Conservation (phyloP, 1,140 invertebrate species). For the Berghia stephanieae region DNA sequence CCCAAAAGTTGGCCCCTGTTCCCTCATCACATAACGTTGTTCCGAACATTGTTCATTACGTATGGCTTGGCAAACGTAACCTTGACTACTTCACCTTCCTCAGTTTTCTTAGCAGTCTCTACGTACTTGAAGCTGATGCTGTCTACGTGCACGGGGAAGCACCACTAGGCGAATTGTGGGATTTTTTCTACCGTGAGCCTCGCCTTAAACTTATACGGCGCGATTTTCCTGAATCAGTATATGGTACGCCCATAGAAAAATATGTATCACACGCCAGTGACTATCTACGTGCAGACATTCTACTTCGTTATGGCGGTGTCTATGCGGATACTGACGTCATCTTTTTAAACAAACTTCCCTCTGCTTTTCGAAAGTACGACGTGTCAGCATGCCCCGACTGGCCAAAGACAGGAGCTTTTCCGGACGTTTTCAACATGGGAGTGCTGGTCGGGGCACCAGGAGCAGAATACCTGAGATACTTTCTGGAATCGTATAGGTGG, state of each 20-base stretch:
- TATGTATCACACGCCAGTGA: constrained; percentile 46
- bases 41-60: constrained; percentile 47
- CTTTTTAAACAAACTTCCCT: constrained; percentile 38
- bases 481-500: constrained; percentile 39
- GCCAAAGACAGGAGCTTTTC: constrained; percentile 37
- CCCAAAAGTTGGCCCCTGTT: constrained; percentile 23
- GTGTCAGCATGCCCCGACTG: constrained; percentile 37
- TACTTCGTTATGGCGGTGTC: constrained; percentile 45
- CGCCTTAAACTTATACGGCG: constrained; percentile 38
- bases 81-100: constrained; percentile 40
- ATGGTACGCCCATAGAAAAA: constrained; percentile 37
- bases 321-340: constrained; percentile 48
- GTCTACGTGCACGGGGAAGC: constrained; percentile 46
- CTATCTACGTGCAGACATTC: constrained; percentile 39
- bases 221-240: constrained; percentile 39
- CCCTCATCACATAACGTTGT: constrained; percentile 26
- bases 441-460: constrained; percentile 38
- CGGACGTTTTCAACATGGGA: constrained; percentile 46
- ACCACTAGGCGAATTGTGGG: constrained; percentile 41
- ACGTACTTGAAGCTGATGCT: constrained; percentile 42
- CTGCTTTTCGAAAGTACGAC: constrained; percentile 31
- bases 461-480: constrained; percentile 38
- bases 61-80: constrained; percentile 38
- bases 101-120: constrained; percentile 40
- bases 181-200: constrained; percentile 25